Percentiles rank a stretch among this genome's conserved stretches.
Evolutionary conservation across 2,888 invertebrate genomes (phyloP).

Genomic region (Acanthosoma haemorrhoidale): DNA sequence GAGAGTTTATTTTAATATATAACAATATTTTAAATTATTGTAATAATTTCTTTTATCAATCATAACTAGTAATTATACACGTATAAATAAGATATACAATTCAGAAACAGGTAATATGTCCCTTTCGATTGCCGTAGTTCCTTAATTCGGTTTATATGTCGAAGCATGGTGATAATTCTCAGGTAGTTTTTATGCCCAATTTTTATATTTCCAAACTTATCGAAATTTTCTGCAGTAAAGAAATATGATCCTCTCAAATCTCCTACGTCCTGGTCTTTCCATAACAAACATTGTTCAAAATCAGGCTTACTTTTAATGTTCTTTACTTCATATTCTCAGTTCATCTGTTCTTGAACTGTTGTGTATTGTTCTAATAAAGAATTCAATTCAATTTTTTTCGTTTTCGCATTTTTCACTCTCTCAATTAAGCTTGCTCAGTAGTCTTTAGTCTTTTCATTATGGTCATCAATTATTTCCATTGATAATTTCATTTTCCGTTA

Average conservation of each 20-base stretch:
- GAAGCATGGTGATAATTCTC: too few relatives aligned
- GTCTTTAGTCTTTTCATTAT: not conserved
- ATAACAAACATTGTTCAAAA: not conserved
- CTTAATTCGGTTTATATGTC: too few relatives aligned
- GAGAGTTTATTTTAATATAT: too few relatives aligned
- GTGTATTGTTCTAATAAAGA: not conserved
- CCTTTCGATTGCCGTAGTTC: too few relatives aligned
- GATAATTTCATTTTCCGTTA: not conserved
- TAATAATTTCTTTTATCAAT: too few relatives aligned
- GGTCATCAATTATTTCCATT: not conserved
- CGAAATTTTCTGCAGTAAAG: too few relatives aligned
- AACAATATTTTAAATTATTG: too few relatives aligned
- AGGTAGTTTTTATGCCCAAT: too few relatives aligned
- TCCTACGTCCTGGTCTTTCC: not conserved
- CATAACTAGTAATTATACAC: too few relatives aligned
- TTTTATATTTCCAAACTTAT: too few relatives aligned
- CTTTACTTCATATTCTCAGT: not conserved
- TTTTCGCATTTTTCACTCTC: not conserved
- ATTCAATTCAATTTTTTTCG: not conserved
- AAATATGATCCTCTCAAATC: slow-evolving; percentile 3
- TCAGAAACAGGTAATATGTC: too few relatives aligned
- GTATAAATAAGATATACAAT: too few relatives aligned
- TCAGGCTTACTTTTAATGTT: slow-evolving; percentile 1
- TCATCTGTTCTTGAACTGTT: not conserved
- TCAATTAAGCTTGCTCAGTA: not conserved